Percentiles rank a stretch among this genome's conserved stretches.
Evolutionary conservation across 2,888 invertebrate genomes (phyloP).

Genomic region (Bembecia ichneumoniformis): DNA sequence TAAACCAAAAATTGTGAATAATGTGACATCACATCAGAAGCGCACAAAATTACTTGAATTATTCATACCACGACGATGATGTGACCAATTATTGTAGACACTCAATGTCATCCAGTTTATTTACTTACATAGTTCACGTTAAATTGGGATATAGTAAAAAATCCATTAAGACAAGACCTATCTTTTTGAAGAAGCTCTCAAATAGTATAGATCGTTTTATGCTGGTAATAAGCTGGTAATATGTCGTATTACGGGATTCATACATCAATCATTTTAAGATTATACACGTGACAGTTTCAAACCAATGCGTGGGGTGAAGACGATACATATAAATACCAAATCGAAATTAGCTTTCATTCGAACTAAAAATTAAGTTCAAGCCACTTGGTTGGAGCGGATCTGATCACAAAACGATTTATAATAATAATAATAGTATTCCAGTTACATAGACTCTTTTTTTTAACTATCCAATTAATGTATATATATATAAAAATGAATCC

Average conservation of each 20-base stretch:
- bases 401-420: no score
- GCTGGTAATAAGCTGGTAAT: background rate
- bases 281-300: conserved; percentile 16
- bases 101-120: background rate
- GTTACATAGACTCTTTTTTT: no score
- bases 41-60: conserved; percentile 44
- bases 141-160: background rate
- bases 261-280: conserved; percentile 19
- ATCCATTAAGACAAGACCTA: background rate
- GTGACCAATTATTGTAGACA: conserved; percentile 16
- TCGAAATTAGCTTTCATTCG: no score
- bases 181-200: background rate
- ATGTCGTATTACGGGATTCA: background rate
- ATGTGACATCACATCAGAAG: conserved; percentile 44
- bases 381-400: no score
- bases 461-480: no score
- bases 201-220: background rate
- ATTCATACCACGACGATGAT: conserved; percentile 30
- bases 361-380: no score
- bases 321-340: background rate
- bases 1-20: conserved; percentile 46
- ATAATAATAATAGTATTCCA: no score
- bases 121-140: background rate
- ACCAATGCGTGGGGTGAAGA: conserved; percentile 8
- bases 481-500: no score